Conservation (phyloP, 2,888 invertebrate genomes). For the Kuschelorhynchus macadamiae region DNA sequence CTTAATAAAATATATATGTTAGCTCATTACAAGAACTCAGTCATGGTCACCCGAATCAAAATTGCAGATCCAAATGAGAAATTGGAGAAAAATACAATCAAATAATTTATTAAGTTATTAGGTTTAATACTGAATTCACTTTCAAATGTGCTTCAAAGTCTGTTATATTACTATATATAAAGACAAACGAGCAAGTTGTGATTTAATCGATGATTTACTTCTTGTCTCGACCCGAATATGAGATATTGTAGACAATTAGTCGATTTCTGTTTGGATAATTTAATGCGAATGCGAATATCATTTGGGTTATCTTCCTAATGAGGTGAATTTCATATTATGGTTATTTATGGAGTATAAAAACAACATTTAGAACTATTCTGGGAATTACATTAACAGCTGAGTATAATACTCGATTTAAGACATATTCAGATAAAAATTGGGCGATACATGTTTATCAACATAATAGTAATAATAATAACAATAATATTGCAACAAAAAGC, state of each 20-base stretch:
- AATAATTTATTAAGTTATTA: slow-evolving; percentile 18
- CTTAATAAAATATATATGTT: slow-evolving; percentile 3
- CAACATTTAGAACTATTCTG: no score
- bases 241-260: background rate
- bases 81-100: slow-evolving; percentile 26
- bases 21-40: slow-evolving; percentile 13
- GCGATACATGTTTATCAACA: no score
- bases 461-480: no score
- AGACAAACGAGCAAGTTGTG: background rate
- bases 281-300: no score
- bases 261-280: no score
- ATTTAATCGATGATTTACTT: slow-evolving; percentile 1
- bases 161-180: slow-evolving; percentile 5
- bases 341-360: no score
- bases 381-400: no score
- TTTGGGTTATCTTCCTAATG: no score
- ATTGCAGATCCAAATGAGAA: slow-evolving; percentile 10
- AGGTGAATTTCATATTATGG: no score
- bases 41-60: slow-evolving; percentile 22
- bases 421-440: no score
- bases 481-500: no score
- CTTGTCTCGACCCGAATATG: background rate
- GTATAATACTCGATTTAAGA: no score
- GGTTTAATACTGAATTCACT: slow-evolving; percentile 21
- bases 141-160: slow-evolving; percentile 43